Percentiles rank a stretch among this genome's conserved stretches.
These are phyloP conservation scores for Meandrina meandrites DNA, from an alignment of 92 coral and sea anemone species.

Conservation along the genomic window DNA sequence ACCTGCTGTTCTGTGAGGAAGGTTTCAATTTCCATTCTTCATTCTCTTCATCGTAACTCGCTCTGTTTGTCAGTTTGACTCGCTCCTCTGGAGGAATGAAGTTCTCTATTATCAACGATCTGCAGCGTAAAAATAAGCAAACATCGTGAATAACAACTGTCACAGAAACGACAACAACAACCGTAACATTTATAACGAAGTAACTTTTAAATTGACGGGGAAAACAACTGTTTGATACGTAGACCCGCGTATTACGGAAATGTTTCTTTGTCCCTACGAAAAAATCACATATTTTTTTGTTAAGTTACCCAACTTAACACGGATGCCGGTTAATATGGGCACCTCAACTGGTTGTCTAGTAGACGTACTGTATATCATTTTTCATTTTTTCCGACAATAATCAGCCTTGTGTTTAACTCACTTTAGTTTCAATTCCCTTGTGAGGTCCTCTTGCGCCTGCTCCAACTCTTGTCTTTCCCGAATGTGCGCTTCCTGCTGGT, in stretches of 20 bases:
- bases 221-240: neutral
- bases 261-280: too few relatives aligned
- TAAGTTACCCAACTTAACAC: too few relatives aligned
- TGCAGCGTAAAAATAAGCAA: conserved; percentile 10
- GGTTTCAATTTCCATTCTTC: conserved; percentile 94
- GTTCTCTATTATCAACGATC: conserved; percentile 86
- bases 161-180: neutral
- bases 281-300: too few relatives aligned
- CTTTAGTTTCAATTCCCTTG: conserved; percentile 91
- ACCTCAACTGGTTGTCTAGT: too few relatives aligned
- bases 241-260: too few relatives aligned
- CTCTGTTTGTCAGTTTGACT: conserved; percentile 78
- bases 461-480: conserved; percentile 87
- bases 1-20: conserved; percentile 86
- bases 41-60: conserved; percentile 89
- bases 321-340: too few relatives aligned
- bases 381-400: too few relatives aligned
- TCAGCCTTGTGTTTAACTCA: conserved; percentile 32
- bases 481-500: conserved; percentile 91
- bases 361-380: too few relatives aligned
- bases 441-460: conserved; percentile 95
- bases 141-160: neutral
- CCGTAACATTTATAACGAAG: neutral
- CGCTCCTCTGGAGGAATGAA: conserved; percentile 93
- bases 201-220: neutral